Evolutionary conservation across 1,140 invertebrate species (phyloP).

Genomic region (Battus philenor): DNA sequence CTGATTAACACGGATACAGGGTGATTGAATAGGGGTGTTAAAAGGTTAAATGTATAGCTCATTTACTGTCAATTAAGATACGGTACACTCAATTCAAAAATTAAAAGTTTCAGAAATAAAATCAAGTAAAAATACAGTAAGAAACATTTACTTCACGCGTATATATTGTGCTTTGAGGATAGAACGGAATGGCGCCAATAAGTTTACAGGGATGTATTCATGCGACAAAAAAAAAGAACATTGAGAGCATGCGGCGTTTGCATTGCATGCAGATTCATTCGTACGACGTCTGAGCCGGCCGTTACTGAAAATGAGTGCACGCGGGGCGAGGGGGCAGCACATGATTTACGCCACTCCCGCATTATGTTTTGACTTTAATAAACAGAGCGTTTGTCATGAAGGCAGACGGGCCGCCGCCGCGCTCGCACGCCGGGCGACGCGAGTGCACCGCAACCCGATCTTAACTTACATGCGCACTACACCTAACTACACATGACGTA

Average conservation of each 20-base stretch:
- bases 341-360: slow-evolving; percentile 72
- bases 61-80: too few species aligned
- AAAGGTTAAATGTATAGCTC: too few species aligned
- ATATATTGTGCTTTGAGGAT: too few species aligned
- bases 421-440: slow-evolving; percentile 12
- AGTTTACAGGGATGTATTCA: neutral
- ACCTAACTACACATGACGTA: too few species aligned
- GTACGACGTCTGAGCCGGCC: slow-evolving; percentile 42
- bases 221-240: slow-evolving; percentile 19
- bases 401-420: slow-evolving; percentile 43
- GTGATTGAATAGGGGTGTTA: too few species aligned
- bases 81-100: too few species aligned
- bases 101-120: too few species aligned
- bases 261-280: slow-evolving; percentile 33
- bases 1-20: too few species aligned
- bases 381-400: slow-evolving; percentile 64
- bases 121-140: too few species aligned
- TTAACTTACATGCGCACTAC: too few species aligned
- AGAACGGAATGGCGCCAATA: too few species aligned
- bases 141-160: too few species aligned
- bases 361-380: slow-evolving; percentile 76
- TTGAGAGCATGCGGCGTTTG: neutral
- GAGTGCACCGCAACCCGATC: slow-evolving; percentile 1
- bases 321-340: slow-evolving; percentile 40
- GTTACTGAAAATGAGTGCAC: slow-evolving; percentile 68